phyloP scores from a whole-genome alignment of 2,797 vertebrate species.

The Amblyraja radiata region DNA sequence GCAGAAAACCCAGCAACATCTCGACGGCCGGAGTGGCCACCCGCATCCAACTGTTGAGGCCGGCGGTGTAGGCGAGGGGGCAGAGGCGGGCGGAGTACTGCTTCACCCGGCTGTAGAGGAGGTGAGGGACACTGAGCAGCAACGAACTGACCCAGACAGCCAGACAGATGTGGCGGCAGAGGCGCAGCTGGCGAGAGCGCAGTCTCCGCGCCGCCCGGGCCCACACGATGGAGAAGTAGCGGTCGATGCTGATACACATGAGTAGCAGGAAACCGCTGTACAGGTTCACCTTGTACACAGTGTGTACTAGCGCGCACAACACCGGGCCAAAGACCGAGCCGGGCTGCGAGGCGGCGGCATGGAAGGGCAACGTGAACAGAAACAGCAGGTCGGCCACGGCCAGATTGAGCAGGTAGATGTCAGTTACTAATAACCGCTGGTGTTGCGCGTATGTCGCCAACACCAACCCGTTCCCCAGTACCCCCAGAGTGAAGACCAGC shows the following conservation, averaged over 20 bases:
- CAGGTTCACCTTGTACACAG: constrained; percentile 73
- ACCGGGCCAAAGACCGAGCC: constrained; percentile 57
- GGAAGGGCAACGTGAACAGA: constrained; percentile 70
- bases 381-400: constrained; percentile 78
- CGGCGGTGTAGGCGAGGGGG: constrained; percentile 46
- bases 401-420: constrained; percentile 77
- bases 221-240: constrained; percentile 73
- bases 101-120: constrained; percentile 56
- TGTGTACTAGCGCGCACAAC: constrained; percentile 61
- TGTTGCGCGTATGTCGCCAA: constrained; percentile 68
- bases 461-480: constrained; percentile 71
- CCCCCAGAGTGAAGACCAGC: constrained; percentile 65
- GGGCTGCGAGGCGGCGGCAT: constrained; percentile 48
- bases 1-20: constrained; percentile 64
- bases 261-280: constrained; percentile 80
- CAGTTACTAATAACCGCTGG: constrained; percentile 64
- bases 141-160: constrained; percentile 62
- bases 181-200: constrained; percentile 47
- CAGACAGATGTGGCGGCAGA: constrained; percentile 50
- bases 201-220: constrained; percentile 53
- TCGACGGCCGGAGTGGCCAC: constrained; percentile 57
- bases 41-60: constrained; percentile 49
- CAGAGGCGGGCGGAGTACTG: not conserved
- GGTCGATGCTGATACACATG: constrained; percentile 80
- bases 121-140: constrained; percentile 71